phyloP scores from a whole-genome alignment of 2,797 vertebrate genomes.

The Cirrhinus molitorella region DNA sequence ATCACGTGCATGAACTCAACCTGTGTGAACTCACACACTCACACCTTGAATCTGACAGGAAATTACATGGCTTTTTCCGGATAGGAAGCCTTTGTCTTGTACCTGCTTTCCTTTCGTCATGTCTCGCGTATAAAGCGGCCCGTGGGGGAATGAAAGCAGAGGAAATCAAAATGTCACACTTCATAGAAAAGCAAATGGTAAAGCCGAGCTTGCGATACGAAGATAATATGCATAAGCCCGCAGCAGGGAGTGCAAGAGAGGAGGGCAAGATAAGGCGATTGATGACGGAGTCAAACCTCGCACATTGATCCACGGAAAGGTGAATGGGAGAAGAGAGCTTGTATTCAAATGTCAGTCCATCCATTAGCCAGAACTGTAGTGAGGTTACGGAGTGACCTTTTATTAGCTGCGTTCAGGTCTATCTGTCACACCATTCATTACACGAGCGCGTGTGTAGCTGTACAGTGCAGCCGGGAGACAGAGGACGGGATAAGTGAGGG shows the following conservation, averaged over 20 bases:
- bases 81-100: slow-evolving; percentile 34
- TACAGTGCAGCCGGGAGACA: slow-evolving; percentile 12
- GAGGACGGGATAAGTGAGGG: slow-evolving; percentile 10
- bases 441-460: background rate
- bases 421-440: slow-evolving; percentile 59
- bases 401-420: slow-evolving; percentile 52
- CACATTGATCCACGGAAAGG: slow-evolving; percentile 45
- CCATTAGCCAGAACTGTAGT: slow-evolving; percentile 56
- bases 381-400: slow-evolving; percentile 60
- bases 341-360: slow-evolving; percentile 63
- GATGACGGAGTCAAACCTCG: slow-evolving; percentile 39
- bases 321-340: slow-evolving; percentile 43
- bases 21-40: slow-evolving; percentile 33
- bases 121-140: slow-evolving; percentile 12
- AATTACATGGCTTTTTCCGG: slow-evolving; percentile 26
- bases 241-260: slow-evolving; percentile 12
- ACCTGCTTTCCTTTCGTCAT: slow-evolving; percentile 4
- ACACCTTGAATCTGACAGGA: slow-evolving; percentile 35
- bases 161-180: slow-evolving; percentile 49
- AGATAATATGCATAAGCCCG: slow-evolving; percentile 22
- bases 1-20: slow-evolving; percentile 15
- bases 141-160: background rate
- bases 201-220: slow-evolving; percentile 17
- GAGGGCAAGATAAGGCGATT: slow-evolving; percentile 30
- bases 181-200: slow-evolving; percentile 50